Conservation (phyloP, 2,888 invertebrate species). For the Aradus depressus region DNA sequence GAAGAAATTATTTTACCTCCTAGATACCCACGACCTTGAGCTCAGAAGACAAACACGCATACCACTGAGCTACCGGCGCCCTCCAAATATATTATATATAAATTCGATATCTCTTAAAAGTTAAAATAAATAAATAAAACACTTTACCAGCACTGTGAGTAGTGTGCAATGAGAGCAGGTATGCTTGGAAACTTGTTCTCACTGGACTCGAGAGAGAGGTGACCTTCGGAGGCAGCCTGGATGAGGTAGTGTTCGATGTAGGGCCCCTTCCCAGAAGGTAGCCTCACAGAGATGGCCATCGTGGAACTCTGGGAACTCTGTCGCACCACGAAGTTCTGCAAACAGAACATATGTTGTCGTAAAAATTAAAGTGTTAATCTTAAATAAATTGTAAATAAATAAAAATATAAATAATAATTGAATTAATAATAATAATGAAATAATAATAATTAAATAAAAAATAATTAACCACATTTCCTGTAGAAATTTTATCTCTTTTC, state of each 20-base stretch:
- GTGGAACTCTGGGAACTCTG: conserved; percentile 88
- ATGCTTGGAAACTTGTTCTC: conserved; percentile 87
- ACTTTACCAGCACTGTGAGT: conserved; percentile 76
- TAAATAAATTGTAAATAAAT: not conserved
- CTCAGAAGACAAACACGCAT: too few relatives aligned
- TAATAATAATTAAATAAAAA: not conserved
- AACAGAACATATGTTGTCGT: not conserved
- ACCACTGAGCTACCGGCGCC: too few relatives aligned
- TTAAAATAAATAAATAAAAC: too few relatives aligned
- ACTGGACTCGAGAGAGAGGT: conserved; percentile 83
- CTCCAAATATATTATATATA: too few relatives aligned
- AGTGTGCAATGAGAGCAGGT: conserved; percentile 85
- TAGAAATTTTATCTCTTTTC: too few relatives aligned
- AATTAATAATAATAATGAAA: not conserved
- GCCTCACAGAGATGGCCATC: conserved; percentile 87
- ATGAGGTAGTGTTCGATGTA: conserved; percentile 95
- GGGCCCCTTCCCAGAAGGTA: conserved; percentile 75
- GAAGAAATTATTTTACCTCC: too few relatives aligned
- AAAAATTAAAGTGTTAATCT: not conserved
- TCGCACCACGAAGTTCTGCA: conserved; percentile 86
- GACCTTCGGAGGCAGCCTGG: conserved; percentile 61
- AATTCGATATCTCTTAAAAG: too few relatives aligned
- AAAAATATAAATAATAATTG: not conserved
- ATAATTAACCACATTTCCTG: too few relatives aligned
- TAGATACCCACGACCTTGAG: too few relatives aligned